A percentile compares a stretch with the other conserved stretches of the same genome.
phyloP scores from a whole-genome alignment of 2,113 vertebrate species.

The Cyrtonyx montezumae region DNA sequence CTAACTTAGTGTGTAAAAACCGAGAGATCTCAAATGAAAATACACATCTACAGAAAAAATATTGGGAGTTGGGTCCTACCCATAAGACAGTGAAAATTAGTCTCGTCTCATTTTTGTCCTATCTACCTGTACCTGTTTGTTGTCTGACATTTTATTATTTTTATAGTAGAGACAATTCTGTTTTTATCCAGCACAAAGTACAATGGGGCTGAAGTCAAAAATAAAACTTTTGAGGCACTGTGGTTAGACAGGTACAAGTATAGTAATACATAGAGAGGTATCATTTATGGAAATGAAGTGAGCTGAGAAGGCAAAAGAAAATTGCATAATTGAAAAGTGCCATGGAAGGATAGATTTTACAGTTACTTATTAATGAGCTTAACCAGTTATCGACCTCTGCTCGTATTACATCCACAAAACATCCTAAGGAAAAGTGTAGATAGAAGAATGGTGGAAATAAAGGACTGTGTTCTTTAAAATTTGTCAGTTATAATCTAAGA shows the following conservation, averaged over 20 bases:
- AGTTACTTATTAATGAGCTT: not conserved
- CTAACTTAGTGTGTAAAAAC: rapidly evolving
- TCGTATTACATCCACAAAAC: not conserved
- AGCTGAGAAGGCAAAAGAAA: not conserved
- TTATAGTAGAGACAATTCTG: not conserved
- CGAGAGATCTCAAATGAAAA: not conserved
- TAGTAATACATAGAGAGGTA: not conserved
- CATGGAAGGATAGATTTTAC: not conserved
- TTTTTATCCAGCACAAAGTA: not conserved
- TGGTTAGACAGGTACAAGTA: not conserved
- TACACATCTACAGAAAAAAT: not conserved
- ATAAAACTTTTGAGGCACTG: not conserved
- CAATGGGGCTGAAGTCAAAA: not conserved
- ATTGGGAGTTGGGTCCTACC: not conserved
- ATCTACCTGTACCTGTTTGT: not conserved
- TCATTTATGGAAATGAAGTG: not conserved
- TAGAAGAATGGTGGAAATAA: not conserved
- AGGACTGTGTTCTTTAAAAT: not conserved
- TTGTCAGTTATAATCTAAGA: not conserved
- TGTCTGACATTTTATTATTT: not conserved
- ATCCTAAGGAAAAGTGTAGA: not conserved
- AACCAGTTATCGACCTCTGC: not conserved
- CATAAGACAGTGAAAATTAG: not conserved
- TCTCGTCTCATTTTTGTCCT: not conserved
- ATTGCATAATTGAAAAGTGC: not conserved